Evolutionary conservation across 2,888 invertebrate genomes (phyloP), one percentile per base, ranked within the genome.

Genomic region (Rotaria macrura): DNA sequence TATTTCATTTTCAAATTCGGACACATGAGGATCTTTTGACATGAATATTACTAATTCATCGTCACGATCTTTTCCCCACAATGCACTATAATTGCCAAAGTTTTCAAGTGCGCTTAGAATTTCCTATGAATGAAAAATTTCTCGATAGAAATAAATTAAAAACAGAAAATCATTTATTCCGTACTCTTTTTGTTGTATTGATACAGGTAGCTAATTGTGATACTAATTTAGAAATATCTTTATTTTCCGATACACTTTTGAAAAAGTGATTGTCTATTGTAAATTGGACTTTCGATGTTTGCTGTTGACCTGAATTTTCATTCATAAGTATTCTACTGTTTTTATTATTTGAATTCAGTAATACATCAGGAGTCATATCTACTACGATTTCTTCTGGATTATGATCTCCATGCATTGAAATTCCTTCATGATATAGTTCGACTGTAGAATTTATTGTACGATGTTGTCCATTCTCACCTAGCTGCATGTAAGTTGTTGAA

Each of bases 141-240:
- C 1, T 9, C 25, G 1, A 43, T 5, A 43, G 12, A 40, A 14
- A n/a, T 0, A 17, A 29, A n/a, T 17, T 4, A 23, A 12, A 43
- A 65, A 20, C 0, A 29, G 0, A 34, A 17, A 25, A 40, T 38
- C 6, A 10, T 65, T 38, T 25, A 40, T 38, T 23, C 2, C 40
- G 0, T 43, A 79, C 79, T 25, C 23, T 43, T 91, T 95, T 95
- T 86, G 95, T 93, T 89, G 95, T 94, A 89, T 95, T 95, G 43
- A 95, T 94, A 89, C 96, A 95, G 83, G 93, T 94, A 7, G 95
- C 94, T 79, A 97, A 91, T 86, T 95, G 92, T 5, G 95, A 94
- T 83, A 95, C 91, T 0, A 95, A 94, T 91, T 96, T 96, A 43
- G 94, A 93, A 83, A 97, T 94, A 90, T 97, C 97, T 89, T 97